phyloP scores from a whole-genome alignment of 1,140 invertebrate species.

The Lineus longissimus region DNA sequence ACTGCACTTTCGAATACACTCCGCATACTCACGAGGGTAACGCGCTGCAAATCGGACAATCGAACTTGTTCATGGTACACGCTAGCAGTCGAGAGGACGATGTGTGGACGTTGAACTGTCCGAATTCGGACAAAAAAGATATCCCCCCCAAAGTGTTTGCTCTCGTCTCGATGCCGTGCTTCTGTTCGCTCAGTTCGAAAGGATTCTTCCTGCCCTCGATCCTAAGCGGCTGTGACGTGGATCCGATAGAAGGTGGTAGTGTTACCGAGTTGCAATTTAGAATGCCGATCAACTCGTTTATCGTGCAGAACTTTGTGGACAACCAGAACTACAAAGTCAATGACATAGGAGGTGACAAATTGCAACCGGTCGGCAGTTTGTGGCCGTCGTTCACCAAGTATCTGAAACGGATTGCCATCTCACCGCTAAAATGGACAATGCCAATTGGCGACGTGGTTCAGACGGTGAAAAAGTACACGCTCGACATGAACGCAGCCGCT shows the following conservation, averaged over 20 bases:
- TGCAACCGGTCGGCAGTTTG: background rate
- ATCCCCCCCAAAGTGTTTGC: background rate
- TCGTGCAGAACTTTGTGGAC: background rate
- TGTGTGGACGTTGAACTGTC: conserved; percentile 3
- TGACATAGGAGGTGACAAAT: background rate
- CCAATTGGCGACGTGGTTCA: background rate
- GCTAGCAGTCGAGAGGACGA: conserved; percentile 6
- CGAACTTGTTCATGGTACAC: background rate
- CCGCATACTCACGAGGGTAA: background rate
- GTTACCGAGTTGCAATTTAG: background rate
- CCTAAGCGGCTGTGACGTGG: background rate
- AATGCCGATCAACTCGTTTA: background rate
- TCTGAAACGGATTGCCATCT: background rate
- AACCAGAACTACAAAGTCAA: background rate
- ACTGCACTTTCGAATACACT: background rate
- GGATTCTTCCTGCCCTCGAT: background rate
- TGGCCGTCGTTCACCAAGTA: background rate
- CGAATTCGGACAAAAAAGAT: background rate
- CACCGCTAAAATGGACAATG: background rate
- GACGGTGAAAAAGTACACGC: background rate
- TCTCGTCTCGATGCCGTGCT: background rate
- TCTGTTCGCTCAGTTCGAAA: background rate
- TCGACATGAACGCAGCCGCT: background rate
- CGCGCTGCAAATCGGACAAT: background rate
- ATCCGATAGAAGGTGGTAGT: background rate